Percentiles rank a stretch among this genome's conserved stretches.
phyloP scores from a whole-genome alignment of 2,797 vertebrate genomes.

The Sphenopsis melanotis region DNA sequence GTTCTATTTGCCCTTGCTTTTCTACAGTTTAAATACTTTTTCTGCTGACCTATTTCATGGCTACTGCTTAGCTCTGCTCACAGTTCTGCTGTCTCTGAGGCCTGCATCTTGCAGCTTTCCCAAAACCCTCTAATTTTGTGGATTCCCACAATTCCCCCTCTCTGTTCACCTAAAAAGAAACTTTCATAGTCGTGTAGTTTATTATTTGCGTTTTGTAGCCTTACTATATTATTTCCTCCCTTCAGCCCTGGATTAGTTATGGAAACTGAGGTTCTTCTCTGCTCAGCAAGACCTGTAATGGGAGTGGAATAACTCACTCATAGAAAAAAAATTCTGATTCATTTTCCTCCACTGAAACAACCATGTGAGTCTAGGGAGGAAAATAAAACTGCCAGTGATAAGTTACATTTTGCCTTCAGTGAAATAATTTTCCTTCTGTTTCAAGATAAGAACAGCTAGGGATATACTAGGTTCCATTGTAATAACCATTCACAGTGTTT shows the following conservation, averaged over 20 bases:
- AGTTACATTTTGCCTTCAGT: background rate
- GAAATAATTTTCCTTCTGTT: background rate
- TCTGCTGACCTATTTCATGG: too few species aligned
- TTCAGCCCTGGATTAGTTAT: background rate
- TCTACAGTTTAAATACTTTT: too few species aligned
- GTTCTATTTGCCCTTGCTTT: too few species aligned
- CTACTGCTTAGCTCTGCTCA: too few species aligned
- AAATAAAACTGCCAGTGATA: background rate
- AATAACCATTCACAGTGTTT: background rate
- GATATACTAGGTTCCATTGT: background rate
- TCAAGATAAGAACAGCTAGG: background rate
- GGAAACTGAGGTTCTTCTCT: accelerated
- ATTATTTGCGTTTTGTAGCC: too few species aligned
- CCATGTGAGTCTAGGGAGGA: background rate
- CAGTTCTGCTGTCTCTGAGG: too few species aligned
- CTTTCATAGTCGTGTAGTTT: too few species aligned
- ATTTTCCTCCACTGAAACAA: background rate
- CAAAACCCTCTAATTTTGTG: too few species aligned
- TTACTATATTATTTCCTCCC: background rate
- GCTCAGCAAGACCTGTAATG: background rate
- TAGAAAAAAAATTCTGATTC: background rate
- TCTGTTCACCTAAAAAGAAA: too few species aligned
- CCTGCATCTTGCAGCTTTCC: too few species aligned
- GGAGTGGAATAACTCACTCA: background rate
- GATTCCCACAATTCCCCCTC: too few species aligned